Conservation (phyloP, 2,113 vertebrate species). For the Chaetodon auriga region DNA sequence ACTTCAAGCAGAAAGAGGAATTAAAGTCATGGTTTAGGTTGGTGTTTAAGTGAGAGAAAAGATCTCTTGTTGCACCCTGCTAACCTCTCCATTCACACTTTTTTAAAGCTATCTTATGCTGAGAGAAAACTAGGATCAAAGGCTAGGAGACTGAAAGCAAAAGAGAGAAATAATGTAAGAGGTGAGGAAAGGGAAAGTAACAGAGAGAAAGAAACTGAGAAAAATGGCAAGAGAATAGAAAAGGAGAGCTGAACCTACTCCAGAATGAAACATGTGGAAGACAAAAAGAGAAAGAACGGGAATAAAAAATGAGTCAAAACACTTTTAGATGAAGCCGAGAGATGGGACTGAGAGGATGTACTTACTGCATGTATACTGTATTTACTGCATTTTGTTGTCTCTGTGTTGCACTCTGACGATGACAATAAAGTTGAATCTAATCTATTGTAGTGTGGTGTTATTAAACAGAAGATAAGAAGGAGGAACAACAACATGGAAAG, state of each 20-base stretch:
- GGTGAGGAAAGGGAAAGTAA: background rate
- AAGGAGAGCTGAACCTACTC: background rate
- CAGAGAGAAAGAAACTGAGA: background rate
- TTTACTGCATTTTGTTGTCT: no score
- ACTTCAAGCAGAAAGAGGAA: conserved; percentile 15
- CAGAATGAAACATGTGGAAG: background rate
- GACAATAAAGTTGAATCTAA: no score
- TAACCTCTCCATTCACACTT: conserved; percentile 4
- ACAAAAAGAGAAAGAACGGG: conserved; percentile 6
- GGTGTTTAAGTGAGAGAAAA: conserved; percentile 41
- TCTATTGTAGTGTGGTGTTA: background rate
- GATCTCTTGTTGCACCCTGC: conserved; percentile 8
- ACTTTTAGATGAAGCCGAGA: background rate
- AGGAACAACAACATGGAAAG: background rate
- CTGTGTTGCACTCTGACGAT: no score
- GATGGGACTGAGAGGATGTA: background rate
- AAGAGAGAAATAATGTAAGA: conserved; percentile 5
- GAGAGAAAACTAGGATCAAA: conserved; percentile 12
- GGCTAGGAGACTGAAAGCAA: conserved; percentile 18
- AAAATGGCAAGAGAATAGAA: background rate
- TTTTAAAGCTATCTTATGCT: conserved; percentile 33
- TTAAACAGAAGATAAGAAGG: background rate
- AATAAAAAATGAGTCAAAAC: conserved; percentile 7
- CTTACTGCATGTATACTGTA: no score
- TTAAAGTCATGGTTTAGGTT: conserved; percentile 22